phyloP scores from a whole-genome alignment of 2,113 vertebrate genomes.

The Eclectus roratus region DNA sequence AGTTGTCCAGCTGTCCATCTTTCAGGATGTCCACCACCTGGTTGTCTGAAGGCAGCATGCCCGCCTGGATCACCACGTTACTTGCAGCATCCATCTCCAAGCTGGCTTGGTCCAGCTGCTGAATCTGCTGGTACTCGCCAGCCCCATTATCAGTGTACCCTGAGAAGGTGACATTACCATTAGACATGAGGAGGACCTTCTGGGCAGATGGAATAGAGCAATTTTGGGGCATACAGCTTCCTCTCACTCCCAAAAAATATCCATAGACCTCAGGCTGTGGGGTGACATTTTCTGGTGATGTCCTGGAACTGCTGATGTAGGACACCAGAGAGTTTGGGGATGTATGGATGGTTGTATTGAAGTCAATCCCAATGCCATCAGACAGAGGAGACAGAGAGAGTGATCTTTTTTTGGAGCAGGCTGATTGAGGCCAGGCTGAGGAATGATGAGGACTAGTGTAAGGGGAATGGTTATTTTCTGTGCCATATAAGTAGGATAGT shows the following conservation, averaged over 20 bases:
- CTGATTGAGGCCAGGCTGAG: conserved; percentile 66
- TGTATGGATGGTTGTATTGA: conserved; percentile 92
- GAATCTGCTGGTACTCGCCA: conserved; percentile 75
- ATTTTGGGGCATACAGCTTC: conserved; percentile 84
- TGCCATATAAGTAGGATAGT: conserved; percentile 82
- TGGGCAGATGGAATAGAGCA: conserved; percentile 59
- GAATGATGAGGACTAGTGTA: conserved; percentile 76
- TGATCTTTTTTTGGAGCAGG: conserved; percentile 84
- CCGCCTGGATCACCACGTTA: conserved; percentile 88
- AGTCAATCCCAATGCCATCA: conserved; percentile 88
- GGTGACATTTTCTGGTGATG: conserved; percentile 80
- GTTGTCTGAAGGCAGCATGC: conserved; percentile 48
- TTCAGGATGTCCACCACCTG: conserved; percentile 54
- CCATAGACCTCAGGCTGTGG: conserved; percentile 90
- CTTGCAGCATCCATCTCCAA: conserved; percentile 72
- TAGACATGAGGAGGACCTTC: conserved; percentile 61
- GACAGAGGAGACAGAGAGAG: conserved; percentile 88
- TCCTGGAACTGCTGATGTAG: conserved; percentile 88
- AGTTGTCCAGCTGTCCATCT: conserved; percentile 61
- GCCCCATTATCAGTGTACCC: conserved; percentile 22
- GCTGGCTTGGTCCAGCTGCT: conserved; percentile 79
- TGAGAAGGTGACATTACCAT: conserved; percentile 47
- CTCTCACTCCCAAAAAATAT: conserved; percentile 90
- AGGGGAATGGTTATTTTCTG: conserved; percentile 74
- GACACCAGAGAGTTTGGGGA: conserved; percentile 93